Evolutionary conservation across 2,888 invertebrate genomes (phyloP).

Genomic region (Eubasilissa splendida): DNA sequence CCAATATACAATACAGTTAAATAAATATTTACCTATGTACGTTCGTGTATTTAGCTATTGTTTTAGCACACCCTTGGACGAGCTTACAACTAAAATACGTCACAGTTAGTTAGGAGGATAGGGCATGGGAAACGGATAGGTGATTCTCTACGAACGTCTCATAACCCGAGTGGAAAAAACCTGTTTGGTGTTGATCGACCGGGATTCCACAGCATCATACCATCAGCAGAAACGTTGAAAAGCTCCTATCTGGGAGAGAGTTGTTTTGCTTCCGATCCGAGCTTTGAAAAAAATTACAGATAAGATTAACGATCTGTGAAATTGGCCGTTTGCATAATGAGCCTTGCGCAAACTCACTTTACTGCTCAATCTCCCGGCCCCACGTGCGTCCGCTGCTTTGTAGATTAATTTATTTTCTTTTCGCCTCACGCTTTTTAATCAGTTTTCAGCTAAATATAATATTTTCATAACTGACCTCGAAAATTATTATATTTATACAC

Average conservation of each 20-base stretch:
- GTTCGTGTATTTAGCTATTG: no score
- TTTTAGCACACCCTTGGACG: no score
- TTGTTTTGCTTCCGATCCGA: not conserved
- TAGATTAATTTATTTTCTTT: no score
- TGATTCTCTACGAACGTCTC: not conserved
- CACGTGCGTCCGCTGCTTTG: no score
- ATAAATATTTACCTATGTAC: no score
- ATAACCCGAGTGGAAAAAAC: not conserved
- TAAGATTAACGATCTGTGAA: conserved; percentile 20
- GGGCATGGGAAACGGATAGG: not conserved
- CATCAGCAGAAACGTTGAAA: not conserved
- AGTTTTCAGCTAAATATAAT: no score
- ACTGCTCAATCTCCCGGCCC: not conserved
- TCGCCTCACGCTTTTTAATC: no score
- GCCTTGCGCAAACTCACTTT: conserved; percentile 11
- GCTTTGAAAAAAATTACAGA: conserved; percentile 7
- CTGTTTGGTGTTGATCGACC: conserved; percentile 1
- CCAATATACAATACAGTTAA: no score
- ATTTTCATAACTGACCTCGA: no score
- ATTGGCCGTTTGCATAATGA: conserved; percentile 35
- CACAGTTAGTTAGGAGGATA: not conserved
- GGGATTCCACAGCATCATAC: not conserved
- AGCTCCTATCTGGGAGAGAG: not conserved
- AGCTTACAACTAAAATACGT: no score
- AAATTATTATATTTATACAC: no score